A percentile compares a stretch with the other conserved stretches of the same genome.
Evolutionary conservation across 2,888 invertebrate species (phyloP).

Genomic region (Slavum lentiscoides): DNA sequence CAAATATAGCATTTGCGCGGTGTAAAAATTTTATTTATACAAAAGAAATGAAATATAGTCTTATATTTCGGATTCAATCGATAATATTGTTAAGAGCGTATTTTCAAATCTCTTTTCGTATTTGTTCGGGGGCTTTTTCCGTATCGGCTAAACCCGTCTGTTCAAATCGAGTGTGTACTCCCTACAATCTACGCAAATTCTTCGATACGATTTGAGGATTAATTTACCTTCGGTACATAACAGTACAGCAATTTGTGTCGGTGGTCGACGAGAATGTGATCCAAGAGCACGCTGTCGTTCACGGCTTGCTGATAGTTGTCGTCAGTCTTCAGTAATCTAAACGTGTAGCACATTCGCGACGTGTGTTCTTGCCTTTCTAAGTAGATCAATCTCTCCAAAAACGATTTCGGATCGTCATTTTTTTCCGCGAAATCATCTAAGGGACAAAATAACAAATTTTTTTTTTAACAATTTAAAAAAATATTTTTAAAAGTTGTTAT

Average conservation of each 20-base stretch:
- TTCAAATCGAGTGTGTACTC: no score
- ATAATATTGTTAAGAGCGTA: no score
- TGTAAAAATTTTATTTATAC: no score
- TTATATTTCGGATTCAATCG: no score
- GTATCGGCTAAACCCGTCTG: no score
- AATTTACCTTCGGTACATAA: conserved; percentile 85
- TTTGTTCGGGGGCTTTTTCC: no score
- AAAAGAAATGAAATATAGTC: no score
- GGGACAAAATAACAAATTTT: background rate
- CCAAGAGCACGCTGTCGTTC: conserved; percentile 64
- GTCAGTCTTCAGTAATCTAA: conserved; percentile 23
- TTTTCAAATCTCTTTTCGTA: no score
- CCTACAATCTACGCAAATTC: no score
- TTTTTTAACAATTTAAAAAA: no score
- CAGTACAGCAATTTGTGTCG: conserved; percentile 84
- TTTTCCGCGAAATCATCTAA: conserved; percentile 20
- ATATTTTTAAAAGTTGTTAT: no score
- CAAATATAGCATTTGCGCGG: no score
- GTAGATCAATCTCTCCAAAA: conserved; percentile 55
- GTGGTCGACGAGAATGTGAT: conserved; percentile 83
- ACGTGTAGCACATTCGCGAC: conserved; percentile 64
- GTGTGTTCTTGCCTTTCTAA: conserved; percentile 64
- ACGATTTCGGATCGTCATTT: conserved; percentile 45
- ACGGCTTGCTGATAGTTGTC: conserved; percentile 57
- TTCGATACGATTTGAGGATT: background rate